phyloP scores from a whole-genome alignment of 2,797 vertebrate genomes.

The Phataginus tetradactyla region DNA sequence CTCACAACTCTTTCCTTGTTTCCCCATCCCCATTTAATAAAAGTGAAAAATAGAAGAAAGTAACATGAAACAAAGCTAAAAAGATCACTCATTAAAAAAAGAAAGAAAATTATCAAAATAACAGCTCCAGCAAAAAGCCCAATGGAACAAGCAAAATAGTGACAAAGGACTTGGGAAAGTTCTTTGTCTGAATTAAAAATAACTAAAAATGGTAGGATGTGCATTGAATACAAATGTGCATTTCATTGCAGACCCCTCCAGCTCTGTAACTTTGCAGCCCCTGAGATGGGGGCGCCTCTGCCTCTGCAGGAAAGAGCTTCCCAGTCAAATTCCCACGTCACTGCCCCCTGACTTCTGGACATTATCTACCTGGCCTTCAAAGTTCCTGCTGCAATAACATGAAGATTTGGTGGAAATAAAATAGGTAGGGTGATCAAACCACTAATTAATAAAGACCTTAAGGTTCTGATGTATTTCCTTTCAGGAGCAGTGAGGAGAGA shows the following conservation, averaged over 20 bases:
- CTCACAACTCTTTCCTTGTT: not conserved
- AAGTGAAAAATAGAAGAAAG: constrained; percentile 36
- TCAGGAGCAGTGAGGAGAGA: not conserved
- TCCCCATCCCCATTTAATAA: not conserved
- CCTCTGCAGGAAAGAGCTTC: not conserved
- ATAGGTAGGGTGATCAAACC: not conserved
- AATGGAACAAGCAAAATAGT: constrained; percentile 30
- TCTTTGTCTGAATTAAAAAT: constrained; percentile 77
- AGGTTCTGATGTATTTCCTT: not conserved
- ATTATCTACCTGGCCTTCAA: not conserved
- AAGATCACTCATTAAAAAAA: constrained; percentile 2
- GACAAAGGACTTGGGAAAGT: constrained; percentile 15
- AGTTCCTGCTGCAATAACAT: not conserved
- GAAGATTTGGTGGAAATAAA: not conserved
- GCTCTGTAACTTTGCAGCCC: not conserved
- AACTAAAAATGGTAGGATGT: constrained; percentile 35
- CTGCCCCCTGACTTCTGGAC: not conserved
- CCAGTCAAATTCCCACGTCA: not conserved
- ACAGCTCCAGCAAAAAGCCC: constrained; percentile 40
- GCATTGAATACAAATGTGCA: not conserved
- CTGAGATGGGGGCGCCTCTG: not conserved
- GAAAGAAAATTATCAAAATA: constrained; percentile 55
- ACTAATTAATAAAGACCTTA: not conserved
- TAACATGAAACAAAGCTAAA: constrained; percentile 44
- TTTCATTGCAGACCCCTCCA: not conserved